Conservation (phyloP, 53 echinoderm and acorn worm species). For the Paracentrotus lividus region DNA sequence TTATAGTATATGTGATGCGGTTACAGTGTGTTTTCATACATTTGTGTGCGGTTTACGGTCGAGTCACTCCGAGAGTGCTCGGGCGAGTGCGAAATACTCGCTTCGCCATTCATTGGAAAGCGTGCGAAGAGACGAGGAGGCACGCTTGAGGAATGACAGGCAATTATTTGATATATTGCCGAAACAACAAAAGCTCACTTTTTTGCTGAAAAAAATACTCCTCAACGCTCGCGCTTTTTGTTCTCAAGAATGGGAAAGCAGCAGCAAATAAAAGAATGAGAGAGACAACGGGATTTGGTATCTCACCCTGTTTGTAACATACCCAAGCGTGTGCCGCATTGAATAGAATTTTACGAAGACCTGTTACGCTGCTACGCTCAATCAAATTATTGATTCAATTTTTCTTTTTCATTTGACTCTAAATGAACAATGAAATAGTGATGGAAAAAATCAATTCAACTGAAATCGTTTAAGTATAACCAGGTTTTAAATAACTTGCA, state of each 20-base stretch:
- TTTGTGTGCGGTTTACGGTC: constrained; percentile 57
- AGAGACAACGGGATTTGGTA: constrained; percentile 51
- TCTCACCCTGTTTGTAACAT: constrained; percentile 51
- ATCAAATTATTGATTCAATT: constrained; percentile 53
- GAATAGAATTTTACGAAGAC: constrained; percentile 34
- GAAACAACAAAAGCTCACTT: constrained; percentile 67
- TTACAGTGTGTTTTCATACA: constrained; percentile 57
- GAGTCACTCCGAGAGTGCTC: neutral
- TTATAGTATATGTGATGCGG: constrained; percentile 59
- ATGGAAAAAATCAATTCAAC: constrained; percentile 44
- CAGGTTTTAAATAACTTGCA: constrained; percentile 8
- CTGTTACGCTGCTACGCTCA: constrained; percentile 61
- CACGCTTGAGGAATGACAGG: constrained; percentile 71
- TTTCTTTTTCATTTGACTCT: constrained; percentile 25
- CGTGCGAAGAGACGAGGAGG: constrained; percentile 52
- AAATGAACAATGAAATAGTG: constrained; percentile 53
- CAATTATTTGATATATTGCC: constrained; percentile 71
- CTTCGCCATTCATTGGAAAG: constrained; percentile 61
- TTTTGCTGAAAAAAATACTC: constrained; percentile 42
- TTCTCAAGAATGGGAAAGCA: constrained; percentile 15
- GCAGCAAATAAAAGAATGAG: constrained; percentile 48
- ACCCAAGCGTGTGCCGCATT: constrained; percentile 47
- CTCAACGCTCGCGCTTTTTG: constrained; percentile 63
- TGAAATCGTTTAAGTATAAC: constrained; percentile 28
- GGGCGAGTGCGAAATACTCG: constrained; percentile 55